Evolutionary conservation across 1,140 invertebrate species (phyloP).

Genomic region (Penaeus japonicus): DNA sequence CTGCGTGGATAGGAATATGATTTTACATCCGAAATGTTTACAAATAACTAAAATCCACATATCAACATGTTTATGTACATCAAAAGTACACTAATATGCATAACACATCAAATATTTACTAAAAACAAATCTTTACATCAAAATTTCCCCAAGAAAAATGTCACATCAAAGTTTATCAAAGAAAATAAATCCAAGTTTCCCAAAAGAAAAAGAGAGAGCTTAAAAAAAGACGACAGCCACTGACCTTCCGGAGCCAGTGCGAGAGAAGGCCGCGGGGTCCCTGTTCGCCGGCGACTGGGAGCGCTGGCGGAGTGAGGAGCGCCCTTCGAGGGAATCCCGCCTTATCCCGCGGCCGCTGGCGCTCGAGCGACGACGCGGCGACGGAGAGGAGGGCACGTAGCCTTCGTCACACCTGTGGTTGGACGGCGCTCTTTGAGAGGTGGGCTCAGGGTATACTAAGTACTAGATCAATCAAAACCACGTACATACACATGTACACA

Average conservation of each 20-base stretch:
- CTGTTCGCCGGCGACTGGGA: constrained; percentile 53
- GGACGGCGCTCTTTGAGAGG: too few relatives aligned
- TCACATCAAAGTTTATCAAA: neutral
- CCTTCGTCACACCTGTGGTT: constrained; percentile 54
- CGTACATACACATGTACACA: too few relatives aligned
- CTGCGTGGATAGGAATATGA: too few relatives aligned
- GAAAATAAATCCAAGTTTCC: neutral
- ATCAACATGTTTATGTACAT: too few relatives aligned
- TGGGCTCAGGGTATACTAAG: too few relatives aligned
- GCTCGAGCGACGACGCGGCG: constrained; percentile 46
- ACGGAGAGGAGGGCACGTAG: constrained; percentile 37
- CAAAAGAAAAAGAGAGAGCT: neutral
- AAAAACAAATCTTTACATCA: too few relatives aligned
- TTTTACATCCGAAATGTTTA: too few relatives aligned
- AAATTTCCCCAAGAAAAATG: too few relatives aligned
- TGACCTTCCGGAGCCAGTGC: constrained; percentile 16
- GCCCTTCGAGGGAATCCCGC: constrained; percentile 47
- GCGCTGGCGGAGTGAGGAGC: constrained; percentile 43
- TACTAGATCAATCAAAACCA: too few relatives aligned
- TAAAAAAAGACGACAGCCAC: neutral
- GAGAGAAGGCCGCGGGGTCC: neutral
- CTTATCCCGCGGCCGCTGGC: constrained; percentile 23
- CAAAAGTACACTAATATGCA: too few relatives aligned
- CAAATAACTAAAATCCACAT: too few relatives aligned
- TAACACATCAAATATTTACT: too few relatives aligned